Evolutionary conservation across 2,113 vertebrate genomes (phyloP), one percentile per base, ranked within the genome.

Genomic region (Hypocryptadius cinnamomeus): DNA sequence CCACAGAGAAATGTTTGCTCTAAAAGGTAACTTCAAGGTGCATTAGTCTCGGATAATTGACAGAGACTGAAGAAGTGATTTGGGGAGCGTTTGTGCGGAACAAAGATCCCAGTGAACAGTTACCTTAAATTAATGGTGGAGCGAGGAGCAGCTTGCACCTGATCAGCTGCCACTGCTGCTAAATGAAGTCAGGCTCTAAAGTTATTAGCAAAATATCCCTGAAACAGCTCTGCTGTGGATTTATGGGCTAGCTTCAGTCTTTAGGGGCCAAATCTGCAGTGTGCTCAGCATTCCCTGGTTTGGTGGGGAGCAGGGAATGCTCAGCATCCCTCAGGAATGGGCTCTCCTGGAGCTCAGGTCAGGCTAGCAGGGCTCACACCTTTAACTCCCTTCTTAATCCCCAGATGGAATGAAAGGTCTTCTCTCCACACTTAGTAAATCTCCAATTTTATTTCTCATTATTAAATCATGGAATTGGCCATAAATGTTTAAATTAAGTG

Each of bases 401-500:
- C 85, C 81, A 79, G 54, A 63, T 31, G 53, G 94, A 96, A 95
- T 90, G 92, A 94, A 95, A 97, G 94, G 92, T 95, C 93, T 90
- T 84, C 96, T 91, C 94, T 97, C 87, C 77, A 80, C 69, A 74
- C 72, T 97, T 96, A 96, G 96, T 96, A 97, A 97, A 92, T 78
- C 82, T 97, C 91, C 95, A 96, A 91, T 97, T 97, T 97, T 94
- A 97, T 95, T 97, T 97, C 96, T 97, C 96, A 96, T 97, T 96
- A 97, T 97, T 97, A 97, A 98, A 96, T 96, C 93, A 98, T 97
- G 79, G 95, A 96, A 94, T 94, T 87, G 95, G 97, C 93, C 83
- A 95, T 96, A 95, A 97, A 97, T 95, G 97, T 98, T 97, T 97
- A 97, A 97, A 97, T 97, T 95, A 97, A 95, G 87, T 93, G 92